Conservation (phyloP, 2,888 invertebrate species). For the Junonia oenone region DNA sequence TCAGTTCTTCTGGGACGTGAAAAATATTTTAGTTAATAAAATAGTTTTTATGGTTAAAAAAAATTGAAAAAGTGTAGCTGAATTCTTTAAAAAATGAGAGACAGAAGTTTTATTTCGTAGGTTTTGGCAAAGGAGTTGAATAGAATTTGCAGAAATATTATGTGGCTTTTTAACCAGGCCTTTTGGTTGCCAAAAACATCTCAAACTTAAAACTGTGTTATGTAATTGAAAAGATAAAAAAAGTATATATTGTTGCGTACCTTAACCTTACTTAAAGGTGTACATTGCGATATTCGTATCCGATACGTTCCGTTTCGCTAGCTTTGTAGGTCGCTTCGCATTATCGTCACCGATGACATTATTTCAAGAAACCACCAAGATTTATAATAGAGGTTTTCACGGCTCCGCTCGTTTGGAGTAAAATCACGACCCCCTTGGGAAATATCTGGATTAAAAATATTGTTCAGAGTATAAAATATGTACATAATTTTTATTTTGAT, state of each 20-base stretch:
- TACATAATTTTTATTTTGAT: too few relatives aligned
- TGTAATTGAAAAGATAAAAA: constrained; percentile 18
- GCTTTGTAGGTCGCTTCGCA: constrained; percentile 24
- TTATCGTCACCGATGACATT: constrained; percentile 17
- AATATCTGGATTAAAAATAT: neutral
- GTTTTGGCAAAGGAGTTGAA: too few relatives aligned
- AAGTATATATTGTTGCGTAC: constrained; percentile 19
- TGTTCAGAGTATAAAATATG: too few relatives aligned
- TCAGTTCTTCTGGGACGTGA: too few relatives aligned
- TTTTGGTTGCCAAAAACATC: neutral
- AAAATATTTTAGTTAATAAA: too few relatives aligned
- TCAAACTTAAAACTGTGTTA: constrained; percentile 8
- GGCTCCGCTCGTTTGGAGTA: neutral
- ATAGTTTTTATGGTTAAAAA: too few relatives aligned
- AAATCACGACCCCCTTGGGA: neutral
- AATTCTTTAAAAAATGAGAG: neutral
- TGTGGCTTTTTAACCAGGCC: too few relatives aligned
- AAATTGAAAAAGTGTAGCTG: too few relatives aligned
- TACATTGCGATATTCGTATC: constrained; percentile 27
- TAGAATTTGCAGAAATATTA: too few relatives aligned
- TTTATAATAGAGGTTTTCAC: constrained; percentile 4
- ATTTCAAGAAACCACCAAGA: constrained; percentile 9
- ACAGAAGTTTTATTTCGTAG: neutral
- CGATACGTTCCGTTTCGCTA: constrained; percentile 31
- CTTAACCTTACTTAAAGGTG: constrained; percentile 26